A percentile compares a stretch with the other conserved stretches of the same genome.
phyloP scores from a whole-genome alignment of 2,888 invertebrate species.

The Drosophila melanosoma region DNA sequence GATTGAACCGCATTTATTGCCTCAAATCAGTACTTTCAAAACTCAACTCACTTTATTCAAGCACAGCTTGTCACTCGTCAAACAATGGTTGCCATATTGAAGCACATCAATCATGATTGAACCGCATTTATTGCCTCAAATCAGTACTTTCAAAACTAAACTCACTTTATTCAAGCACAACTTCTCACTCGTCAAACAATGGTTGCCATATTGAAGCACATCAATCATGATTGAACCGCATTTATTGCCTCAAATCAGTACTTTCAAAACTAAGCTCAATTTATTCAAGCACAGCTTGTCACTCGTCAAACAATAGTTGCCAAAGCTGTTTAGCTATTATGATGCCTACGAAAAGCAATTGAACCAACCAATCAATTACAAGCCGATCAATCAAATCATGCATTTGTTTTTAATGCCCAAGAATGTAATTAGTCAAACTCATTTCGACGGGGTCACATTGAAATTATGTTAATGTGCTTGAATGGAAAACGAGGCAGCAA shows the following conservation, averaged over 20 bases:
- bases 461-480: slow-evolving; percentile 48
- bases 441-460: slow-evolving; percentile 33
- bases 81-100: too few relatives aligned
- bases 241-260: not conserved
- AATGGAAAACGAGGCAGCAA: not conserved
- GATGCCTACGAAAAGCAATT: slow-evolving; percentile 10
- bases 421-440: slow-evolving; percentile 52
- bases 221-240: not conserved
- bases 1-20: not conserved
- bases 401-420: slow-evolving; percentile 10
- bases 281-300: not conserved
- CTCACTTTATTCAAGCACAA: not conserved
- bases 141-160: not conserved
- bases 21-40: not conserved
- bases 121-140: not conserved
- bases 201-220: not conserved
- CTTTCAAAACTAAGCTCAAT: not conserved
- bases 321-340: slow-evolving; percentile 21
- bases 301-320: not conserved
- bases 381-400: slow-evolving; percentile 40
- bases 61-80: not conserved
- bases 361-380: slow-evolving; percentile 48
- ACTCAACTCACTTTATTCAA: not conserved
- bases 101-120: not conserved
- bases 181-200: not conserved